Evolutionary conservation across 2,888 invertebrate genomes (phyloP), one percentile per base, ranked within the genome.

Genomic region (Seladonia tumulorum): DNA sequence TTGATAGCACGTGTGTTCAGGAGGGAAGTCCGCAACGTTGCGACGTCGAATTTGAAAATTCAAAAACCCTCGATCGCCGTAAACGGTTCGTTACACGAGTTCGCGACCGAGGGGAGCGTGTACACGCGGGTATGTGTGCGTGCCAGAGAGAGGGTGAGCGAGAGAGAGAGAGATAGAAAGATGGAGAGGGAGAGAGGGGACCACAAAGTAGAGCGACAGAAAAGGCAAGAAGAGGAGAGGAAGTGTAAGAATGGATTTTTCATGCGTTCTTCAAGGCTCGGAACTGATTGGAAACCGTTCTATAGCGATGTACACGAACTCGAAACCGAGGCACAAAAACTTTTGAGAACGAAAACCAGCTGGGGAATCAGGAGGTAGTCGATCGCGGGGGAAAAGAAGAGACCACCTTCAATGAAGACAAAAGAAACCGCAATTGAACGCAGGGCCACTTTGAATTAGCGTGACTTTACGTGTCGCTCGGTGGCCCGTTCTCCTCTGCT

Each of bases 1-100:
- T 22, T 29, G 47, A 42, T n/a, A 16, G 49, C 82, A 87, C 86
- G 82, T 87, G 91, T 39, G 47, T 22, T 66, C 2, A 1, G 18
- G 14, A 39, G 0, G 12, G 42, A 12, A 35, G 35, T 7, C 8
- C 14, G 45, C 35, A 12, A 2, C 2, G 1, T 1, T 14, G 45
- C 1, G 35, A 60, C 16, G 47, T 47, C 25, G 8, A 71, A 18
- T 80, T 72, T 45, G 57, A 82, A 77, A 86, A 84, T 87, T 87
- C 45, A 75, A 74, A 87, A 80, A 87, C 75, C n/a, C 45, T 77
- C 73, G 82, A 81, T 85, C 57, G 53, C 77, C 83, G 83, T 73
- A 75, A 88, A 88, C 82, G 86, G 77, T 12, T 60, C 53, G 79
- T 57, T 72, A n/a, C 74, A 45, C 35, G 82, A 82, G 77, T 72